phyloP scores from a whole-genome alignment of 2,888 invertebrate species.

The Lasioglossum villosulum region DNA sequence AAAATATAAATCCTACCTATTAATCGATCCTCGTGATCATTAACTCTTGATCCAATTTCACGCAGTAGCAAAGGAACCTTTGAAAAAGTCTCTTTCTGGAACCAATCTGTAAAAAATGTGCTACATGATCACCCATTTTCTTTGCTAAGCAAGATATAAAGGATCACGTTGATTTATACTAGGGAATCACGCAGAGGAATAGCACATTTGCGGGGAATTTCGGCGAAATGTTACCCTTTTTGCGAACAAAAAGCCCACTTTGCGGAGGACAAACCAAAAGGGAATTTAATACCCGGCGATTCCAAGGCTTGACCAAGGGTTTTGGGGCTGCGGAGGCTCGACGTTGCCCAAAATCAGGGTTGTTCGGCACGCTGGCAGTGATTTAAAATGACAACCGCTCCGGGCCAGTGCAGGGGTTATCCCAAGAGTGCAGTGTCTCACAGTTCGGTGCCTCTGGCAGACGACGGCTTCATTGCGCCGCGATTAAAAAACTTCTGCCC shows the following conservation, averaged over 20 bases:
- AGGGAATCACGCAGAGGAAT: not conserved
- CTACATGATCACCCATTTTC: not conserved
- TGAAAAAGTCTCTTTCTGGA: not conserved
- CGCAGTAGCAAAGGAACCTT: not conserved
- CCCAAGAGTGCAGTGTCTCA: conserved; percentile 83
- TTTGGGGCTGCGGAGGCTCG: conserved; percentile 32
- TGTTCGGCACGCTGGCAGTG: conserved; percentile 76
- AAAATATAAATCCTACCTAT: too few relatives aligned
- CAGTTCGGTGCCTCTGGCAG: conserved; percentile 74
- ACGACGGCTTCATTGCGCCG: conserved; percentile 77
- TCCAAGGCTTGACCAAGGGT: conserved; percentile 60
- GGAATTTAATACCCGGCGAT: conserved; percentile 78
- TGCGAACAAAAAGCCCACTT: conserved; percentile 16
- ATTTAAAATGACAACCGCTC: conserved; percentile 84
- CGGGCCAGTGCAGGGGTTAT: conserved; percentile 76
- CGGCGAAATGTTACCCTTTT: conserved; percentile 22
- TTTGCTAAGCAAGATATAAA: too few relatives aligned
- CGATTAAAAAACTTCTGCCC: conserved; percentile 83
- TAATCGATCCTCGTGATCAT: too few relatives aligned
- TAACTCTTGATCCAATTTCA: too few relatives aligned
- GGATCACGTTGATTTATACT: conserved; percentile 2
- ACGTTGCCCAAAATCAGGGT: conserved; percentile 41
- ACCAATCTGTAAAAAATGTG: not conserved
- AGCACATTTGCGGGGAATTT: not conserved
- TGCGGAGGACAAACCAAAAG: conserved; percentile 70